Base-by-base conservation (phyloP, 2,888 invertebrate genomes). In the Dolomedes plantarius region DNA sequence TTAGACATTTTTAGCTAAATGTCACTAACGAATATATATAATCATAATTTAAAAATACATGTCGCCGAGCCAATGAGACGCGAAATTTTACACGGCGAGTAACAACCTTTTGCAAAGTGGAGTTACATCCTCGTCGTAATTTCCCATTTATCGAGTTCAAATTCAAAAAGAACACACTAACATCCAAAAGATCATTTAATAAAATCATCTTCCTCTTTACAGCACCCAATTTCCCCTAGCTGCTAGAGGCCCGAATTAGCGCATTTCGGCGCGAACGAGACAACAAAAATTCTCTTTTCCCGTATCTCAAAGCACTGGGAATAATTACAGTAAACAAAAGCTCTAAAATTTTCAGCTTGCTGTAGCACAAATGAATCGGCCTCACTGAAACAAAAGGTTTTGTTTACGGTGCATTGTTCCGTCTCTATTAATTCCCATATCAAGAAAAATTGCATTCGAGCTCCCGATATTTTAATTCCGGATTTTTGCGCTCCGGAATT, bases 241-340 rank as follows among this genome's bases (percentile, higher is more conserved):
- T 7, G 36, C 9, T 36, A 36, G n/a, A n/a, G n/a, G 9, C 36
- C 5, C 36, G 36, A 23, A 56, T 56, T 56, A 56, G 16, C 19
- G 23, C 56, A 13, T 56, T 56, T 56, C 16, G 11, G 56, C 23
- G 56, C 3, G 23, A 23, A 23, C 3, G 56, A 56, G 23, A 56
- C 23, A 23, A 11, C 56, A 56, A 46, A 46, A 46, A 46, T 9
- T 46, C 1, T 16, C 9, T 46, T 46, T 11, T 11, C 56, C 23
- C 11, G 6, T 56, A n/a, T 56, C 23, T 16, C 56, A 23, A 56
- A 56, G 23, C 23, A 3, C 56, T 6, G 23, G 23, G 23, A 56
- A 56, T 56, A 56, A 56, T 56, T 56, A 56, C 56, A 56, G 56
- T 56, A 7, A 56, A 56, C 56, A 56, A 56, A 46, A 56, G 56